These are phyloP conservation scores for Aphyosemion australe DNA, from an alignment of 2,113 vertebrate genomes.

Conservation along the genomic window DNA sequence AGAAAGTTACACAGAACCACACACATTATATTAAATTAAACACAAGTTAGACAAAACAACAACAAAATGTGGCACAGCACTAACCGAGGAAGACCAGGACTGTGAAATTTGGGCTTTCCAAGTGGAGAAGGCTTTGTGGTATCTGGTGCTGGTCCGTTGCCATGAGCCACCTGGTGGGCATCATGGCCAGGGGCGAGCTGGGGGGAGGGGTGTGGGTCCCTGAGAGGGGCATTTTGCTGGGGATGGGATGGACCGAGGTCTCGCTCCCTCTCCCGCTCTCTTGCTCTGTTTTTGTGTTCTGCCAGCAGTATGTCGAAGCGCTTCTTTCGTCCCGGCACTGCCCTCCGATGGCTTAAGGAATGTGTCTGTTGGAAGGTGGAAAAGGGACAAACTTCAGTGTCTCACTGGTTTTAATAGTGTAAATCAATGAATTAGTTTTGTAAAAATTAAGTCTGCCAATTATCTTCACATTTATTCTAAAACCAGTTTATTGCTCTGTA, in stretches of 20 bases:
- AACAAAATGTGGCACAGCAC: constrained; percentile 17
- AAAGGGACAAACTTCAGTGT: background rate
- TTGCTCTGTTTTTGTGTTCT: constrained; percentile 97
- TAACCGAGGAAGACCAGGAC: constrained; percentile 97
- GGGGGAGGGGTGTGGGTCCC: constrained; percentile 92
- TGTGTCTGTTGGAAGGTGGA: constrained; percentile 85
- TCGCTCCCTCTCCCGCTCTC: constrained; percentile 91
- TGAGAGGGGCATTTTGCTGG: constrained; percentile 93
- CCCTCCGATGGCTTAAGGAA: constrained; percentile 99
- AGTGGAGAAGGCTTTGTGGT: constrained; percentile 89
- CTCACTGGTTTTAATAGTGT: too few species aligned
- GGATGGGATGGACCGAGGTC: constrained; percentile 91
- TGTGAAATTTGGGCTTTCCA: constrained; percentile 93
- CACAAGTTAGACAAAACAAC: background rate
- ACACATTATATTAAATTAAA: background rate
- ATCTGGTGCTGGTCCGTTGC: constrained; percentile 83
- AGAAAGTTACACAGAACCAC: background rate
- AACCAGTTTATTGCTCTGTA: too few species aligned
- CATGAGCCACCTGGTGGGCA: constrained; percentile 87
- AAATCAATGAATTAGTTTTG: too few species aligned
- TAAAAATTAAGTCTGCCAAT: too few species aligned
- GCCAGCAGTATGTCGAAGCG: constrained; percentile 95
- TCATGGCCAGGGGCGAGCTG: constrained; percentile 87
- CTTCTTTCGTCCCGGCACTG: constrained; percentile 96
- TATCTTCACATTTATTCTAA: too few species aligned